Conservation (phyloP, 2,797 vertebrate genomes). For the Phaenicophaeus curvirostris region DNA sequence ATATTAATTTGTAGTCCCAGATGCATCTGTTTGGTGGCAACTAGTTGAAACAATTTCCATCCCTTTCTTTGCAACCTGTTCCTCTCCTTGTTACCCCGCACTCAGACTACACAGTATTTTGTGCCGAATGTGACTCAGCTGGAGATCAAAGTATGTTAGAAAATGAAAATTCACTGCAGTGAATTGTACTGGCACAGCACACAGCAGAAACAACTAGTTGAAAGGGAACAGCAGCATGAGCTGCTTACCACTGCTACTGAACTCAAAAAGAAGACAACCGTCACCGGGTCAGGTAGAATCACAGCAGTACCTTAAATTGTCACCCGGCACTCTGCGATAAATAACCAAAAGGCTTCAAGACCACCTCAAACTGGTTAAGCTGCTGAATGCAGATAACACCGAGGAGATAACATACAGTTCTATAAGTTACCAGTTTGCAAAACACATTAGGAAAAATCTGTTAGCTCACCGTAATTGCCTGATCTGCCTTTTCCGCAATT, state of each 20-base stretch:
- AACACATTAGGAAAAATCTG: neutral
- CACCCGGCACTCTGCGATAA: neutral
- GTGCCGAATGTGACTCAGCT: rapidly evolving
- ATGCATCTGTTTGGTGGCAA: neutral
- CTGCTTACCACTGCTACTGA: neutral
- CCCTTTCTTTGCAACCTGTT: neutral
- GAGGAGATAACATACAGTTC: neutral
- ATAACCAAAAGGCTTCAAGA: neutral
- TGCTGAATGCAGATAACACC: neutral
- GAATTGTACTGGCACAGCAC: neutral
- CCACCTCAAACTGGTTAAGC: neutral
- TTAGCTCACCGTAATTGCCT: conserved; percentile 76
- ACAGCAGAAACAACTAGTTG: rapidly evolving
- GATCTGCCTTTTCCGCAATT: conserved; percentile 76
- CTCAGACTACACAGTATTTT: neutral
- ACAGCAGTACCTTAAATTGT: neutral
- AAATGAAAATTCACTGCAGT: neutral
- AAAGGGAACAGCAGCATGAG: neutral
- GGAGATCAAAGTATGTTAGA: neutral
- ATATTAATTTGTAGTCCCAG: neutral
- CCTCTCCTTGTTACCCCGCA: neutral
- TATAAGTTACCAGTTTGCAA: neutral
- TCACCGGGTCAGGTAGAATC: neutral
- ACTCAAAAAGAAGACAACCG: neutral
- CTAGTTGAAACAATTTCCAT: neutral